phyloP scores from a whole-genome alignment of 1,140 invertebrate species.

The Saccostrea echinata region DNA sequence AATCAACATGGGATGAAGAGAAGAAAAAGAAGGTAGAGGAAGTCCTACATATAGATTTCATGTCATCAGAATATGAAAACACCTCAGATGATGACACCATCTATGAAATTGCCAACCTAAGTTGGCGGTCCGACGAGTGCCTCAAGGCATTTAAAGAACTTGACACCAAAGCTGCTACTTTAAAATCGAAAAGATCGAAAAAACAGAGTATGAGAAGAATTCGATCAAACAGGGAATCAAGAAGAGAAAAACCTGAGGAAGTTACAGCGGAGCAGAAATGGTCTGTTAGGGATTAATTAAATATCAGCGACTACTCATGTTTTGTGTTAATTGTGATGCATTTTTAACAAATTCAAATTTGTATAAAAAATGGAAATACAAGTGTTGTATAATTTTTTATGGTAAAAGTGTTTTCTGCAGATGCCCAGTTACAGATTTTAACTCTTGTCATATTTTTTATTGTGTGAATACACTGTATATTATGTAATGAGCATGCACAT shows the following conservation, averaged over 20 bases:
- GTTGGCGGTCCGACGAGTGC: not conserved
- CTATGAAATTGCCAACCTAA: not conserved
- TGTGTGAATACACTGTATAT: not conserved
- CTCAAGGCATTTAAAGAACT: not conserved
- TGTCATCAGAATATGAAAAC: not conserved
- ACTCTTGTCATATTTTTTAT: not conserved
- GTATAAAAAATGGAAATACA: not conserved
- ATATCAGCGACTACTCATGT: not conserved
- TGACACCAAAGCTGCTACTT: not conserved
- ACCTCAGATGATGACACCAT: not conserved
- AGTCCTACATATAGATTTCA: not conserved
- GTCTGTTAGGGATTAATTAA: not conserved
- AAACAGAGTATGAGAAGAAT: not conserved
- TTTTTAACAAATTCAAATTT: too few relatives aligned
- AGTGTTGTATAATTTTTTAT: conserved; percentile 11
- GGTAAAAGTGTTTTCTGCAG: not conserved
- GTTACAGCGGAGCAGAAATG: not conserved
- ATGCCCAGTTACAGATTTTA: not conserved
- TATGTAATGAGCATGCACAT: not conserved
- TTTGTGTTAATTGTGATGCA: not conserved
- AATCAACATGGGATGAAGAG: not conserved
- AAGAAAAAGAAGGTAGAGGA: not conserved
- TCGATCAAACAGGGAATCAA: not conserved
- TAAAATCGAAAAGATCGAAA: not conserved
- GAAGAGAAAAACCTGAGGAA: not conserved